Evolutionary conservation across 2,797 vertebrate species (phyloP).

Genomic region (Erethizon dorsatum): DNA sequence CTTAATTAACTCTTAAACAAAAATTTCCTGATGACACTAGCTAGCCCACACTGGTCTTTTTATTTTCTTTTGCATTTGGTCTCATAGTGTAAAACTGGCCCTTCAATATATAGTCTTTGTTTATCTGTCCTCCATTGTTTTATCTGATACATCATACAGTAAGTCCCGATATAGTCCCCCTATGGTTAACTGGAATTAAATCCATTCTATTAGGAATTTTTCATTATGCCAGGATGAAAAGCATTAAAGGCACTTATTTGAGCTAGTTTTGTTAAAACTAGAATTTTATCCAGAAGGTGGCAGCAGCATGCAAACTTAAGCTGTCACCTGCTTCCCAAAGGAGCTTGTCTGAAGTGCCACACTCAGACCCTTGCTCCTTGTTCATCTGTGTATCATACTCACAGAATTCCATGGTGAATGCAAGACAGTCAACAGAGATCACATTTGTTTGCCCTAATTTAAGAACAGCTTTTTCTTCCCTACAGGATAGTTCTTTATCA

Average conservation of each 20-base stretch:
- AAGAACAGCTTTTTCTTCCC: neutral
- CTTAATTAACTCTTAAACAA: slow-evolving; percentile 50
- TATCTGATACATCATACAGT: neutral
- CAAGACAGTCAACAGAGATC: neutral
- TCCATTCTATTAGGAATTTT: neutral
- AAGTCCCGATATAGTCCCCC: slow-evolving; percentile 20
- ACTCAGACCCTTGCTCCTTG: neutral
- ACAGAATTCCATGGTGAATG: neutral
- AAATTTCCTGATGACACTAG: neutral
- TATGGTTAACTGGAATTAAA: slow-evolving; percentile 35
- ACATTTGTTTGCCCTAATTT: neutral
- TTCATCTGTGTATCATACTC: neutral
- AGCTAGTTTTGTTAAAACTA: neutral
- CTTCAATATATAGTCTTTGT: neutral
- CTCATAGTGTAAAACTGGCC: slow-evolving; percentile 35
- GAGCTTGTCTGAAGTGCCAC: neutral
- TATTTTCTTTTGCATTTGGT: slow-evolving; percentile 44
- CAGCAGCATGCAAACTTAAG: slow-evolving; percentile 26
- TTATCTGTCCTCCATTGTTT: neutral
- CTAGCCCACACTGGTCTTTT: slow-evolving; percentile 7
- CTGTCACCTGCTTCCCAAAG: neutral
- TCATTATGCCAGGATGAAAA: slow-evolving; percentile 47
- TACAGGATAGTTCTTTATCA: neutral
- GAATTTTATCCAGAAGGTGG: slow-evolving; percentile 23
- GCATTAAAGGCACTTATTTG: neutral